phyloP scores from a whole-genome alignment of 2,888 invertebrate genomes.

The Penaeus monodon region DNA sequence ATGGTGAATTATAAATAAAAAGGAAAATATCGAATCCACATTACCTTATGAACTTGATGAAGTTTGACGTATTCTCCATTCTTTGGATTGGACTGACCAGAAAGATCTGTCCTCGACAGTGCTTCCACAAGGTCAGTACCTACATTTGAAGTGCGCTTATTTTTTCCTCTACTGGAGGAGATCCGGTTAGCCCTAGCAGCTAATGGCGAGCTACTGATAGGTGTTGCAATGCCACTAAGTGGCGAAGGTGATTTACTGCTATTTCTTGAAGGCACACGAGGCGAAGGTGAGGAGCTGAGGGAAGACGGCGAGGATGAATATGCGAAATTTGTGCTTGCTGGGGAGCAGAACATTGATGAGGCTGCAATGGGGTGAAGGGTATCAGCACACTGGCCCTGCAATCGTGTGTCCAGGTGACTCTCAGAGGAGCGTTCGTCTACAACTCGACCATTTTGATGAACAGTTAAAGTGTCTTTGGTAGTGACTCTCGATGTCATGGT shows the following conservation, averaged over 20 bases:
- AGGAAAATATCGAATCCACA: background rate
- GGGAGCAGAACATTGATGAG: conserved; percentile 27
- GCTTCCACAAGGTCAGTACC: conserved; percentile 54
- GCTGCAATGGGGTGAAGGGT: conserved; percentile 12
- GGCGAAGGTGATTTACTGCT: conserved; percentile 36
- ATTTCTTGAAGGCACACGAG: conserved; percentile 19
- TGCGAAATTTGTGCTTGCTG: conserved; percentile 17
- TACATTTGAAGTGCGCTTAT: conserved; percentile 1
- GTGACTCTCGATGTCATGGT: conserved; percentile 61
- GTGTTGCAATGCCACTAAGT: background rate
- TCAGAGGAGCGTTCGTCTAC: conserved; percentile 57
- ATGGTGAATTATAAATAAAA: too few species aligned
- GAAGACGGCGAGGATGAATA: conserved; percentile 23
- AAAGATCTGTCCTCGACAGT: conserved; percentile 39
- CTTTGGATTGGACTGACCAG: conserved; percentile 14
- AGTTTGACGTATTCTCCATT: conserved; percentile 41
- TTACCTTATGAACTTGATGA: conserved; percentile 46
- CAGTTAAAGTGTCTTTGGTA: conserved; percentile 61
- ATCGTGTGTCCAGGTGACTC: conserved; percentile 27
- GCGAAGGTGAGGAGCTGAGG: conserved; percentile 38
- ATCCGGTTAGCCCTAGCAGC: conserved; percentile 29
- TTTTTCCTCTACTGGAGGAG: conserved; percentile 28
- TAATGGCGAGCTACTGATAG: conserved; percentile 18
- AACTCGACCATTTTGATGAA: conserved; percentile 57
- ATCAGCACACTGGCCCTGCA: conserved; percentile 31